phyloP scores from a whole-genome alignment of 2,888 invertebrate genomes.

The Chironomus riparius region DNA sequence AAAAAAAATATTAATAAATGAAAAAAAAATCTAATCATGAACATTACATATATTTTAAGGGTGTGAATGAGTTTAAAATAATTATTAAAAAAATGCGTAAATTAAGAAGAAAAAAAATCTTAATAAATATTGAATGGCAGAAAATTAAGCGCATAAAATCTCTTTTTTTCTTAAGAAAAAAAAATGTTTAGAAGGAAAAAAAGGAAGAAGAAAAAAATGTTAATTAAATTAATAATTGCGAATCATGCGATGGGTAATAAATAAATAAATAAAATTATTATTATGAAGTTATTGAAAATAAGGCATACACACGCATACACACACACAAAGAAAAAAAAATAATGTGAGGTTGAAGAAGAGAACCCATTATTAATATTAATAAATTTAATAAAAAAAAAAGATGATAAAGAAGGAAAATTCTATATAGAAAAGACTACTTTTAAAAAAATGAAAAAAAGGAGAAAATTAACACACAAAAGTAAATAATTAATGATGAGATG shows the following conservation, averaged over 20 bases:
- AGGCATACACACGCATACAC: background rate
- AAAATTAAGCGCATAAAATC: background rate
- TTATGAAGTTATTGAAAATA: background rate
- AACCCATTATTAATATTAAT: background rate
- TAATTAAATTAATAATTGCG: conserved; percentile 7
- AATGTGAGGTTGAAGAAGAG: background rate
- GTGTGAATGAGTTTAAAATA: conserved; percentile 23
- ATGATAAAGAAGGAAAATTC: background rate
- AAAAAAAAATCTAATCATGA: background rate
- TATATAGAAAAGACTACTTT: conserved; percentile 26
- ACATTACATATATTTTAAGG: background rate
- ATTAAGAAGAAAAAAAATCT: conserved; percentile 1
- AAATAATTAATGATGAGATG: no score
- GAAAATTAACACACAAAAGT: conserved; percentile 3
- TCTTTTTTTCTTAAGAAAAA: background rate
- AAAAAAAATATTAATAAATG: conserved; percentile 7
- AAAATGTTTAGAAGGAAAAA: background rate
- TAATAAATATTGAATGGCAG: conserved; percentile 22
- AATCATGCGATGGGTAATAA: no score
- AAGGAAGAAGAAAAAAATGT: background rate
- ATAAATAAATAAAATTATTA: background rate
- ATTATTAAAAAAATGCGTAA: conserved; percentile 13
- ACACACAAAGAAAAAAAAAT: background rate
- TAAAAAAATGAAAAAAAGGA: conserved; percentile 9
- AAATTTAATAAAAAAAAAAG: background rate